These are phyloP conservation scores for Ptilonorhynchus violaceus DNA, from an alignment of 2,113 vertebrate species.

Conservation along the genomic window DNA sequence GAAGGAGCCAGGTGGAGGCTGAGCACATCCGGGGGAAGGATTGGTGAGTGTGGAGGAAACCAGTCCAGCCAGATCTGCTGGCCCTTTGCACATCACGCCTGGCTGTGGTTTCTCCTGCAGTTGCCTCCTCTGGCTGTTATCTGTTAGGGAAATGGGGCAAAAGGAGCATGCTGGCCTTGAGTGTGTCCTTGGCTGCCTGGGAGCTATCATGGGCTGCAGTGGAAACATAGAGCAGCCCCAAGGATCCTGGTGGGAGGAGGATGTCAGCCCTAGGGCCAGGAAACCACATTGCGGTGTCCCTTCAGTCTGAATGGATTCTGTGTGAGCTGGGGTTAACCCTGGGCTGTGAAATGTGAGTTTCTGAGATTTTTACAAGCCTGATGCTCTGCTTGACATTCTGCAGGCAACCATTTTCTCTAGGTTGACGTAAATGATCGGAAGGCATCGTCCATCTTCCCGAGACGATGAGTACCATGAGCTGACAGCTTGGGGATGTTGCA, in stretches of 20 bases:
- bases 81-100: background rate
- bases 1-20: accelerated
- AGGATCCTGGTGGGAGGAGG: background rate
- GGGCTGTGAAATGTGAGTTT: background rate
- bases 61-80: background rate
- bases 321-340: background rate
- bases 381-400: background rate
- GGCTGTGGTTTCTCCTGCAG: background rate
- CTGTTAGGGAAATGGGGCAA: background rate
- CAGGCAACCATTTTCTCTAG: background rate
- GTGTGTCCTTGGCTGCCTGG: background rate
- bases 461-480: background rate
- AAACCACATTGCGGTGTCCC: background rate
- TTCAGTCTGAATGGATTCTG: background rate
- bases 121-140: background rate
- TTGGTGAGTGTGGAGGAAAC: background rate
- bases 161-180: background rate
- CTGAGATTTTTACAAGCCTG: background rate
- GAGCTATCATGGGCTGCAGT: background rate
- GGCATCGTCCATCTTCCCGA: background rate
- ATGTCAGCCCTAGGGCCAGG: background rate
- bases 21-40: background rate
- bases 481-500: constrained; percentile 30
- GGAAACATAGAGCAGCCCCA: background rate
- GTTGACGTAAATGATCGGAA: background rate